These are phyloP conservation scores for Napeogenes sylphis DNA, from an alignment of 2,888 invertebrate genomes.

Conservation along the genomic window DNA sequence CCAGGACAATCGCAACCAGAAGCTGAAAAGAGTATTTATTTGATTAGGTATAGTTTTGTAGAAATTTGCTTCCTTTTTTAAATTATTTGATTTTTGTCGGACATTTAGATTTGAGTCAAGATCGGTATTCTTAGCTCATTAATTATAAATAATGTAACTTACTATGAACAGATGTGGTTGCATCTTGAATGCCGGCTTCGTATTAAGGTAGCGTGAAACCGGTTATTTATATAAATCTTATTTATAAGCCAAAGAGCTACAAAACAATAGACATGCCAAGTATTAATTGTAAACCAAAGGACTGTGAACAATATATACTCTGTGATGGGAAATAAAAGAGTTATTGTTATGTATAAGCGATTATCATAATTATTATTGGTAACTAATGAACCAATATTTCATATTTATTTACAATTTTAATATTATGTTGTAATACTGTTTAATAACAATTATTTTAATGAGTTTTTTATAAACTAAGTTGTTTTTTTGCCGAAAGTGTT, in stretches of 20 bases:
- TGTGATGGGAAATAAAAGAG: not conserved
- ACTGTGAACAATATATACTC: not conserved
- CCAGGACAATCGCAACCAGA: slow-evolving; percentile 21
- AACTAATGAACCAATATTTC: too few relatives aligned
- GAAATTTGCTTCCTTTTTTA: not conserved
- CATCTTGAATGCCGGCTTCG: slow-evolving; percentile 25
- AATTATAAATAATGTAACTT: slow-evolving; percentile 10
- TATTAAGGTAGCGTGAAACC: slow-evolving; percentile 14
- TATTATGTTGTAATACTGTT: too few relatives aligned
- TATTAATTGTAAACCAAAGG: not conserved
- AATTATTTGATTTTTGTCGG: not conserved
- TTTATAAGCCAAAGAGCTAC: slow-evolving; percentile 21
- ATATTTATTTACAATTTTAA: too few relatives aligned
- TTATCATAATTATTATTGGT: too few relatives aligned
- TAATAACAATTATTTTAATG: too few relatives aligned
- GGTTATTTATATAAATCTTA: slow-evolving; percentile 23
- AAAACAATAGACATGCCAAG: slow-evolving; percentile 8
- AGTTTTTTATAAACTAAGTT: too few relatives aligned
- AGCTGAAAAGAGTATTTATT: slow-evolving; percentile 29
- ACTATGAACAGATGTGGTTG: slow-evolving; percentile 24
- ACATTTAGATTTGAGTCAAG: too few relatives aligned
- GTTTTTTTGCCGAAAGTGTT: too few relatives aligned
- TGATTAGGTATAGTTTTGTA: not conserved
- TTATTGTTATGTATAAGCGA: not conserved
- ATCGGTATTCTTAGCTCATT: too few relatives aligned